Percentiles rank a stretch among this genome's conserved stretches.
Conservation (phyloP, 2,888 invertebrate species). For the Caradrina clavipalpis region DNA sequence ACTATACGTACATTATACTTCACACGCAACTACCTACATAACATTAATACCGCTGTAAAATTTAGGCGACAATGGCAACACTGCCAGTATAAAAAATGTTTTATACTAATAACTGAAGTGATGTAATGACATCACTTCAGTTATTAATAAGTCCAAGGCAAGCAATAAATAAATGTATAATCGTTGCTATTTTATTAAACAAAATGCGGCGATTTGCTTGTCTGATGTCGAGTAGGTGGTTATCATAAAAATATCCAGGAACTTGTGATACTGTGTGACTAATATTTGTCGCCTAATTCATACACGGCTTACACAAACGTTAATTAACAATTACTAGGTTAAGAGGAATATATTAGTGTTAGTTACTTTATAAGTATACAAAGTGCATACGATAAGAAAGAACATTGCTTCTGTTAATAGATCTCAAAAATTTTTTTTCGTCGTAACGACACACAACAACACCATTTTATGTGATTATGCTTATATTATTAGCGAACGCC, state of each 20-base stretch:
- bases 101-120: too few species aligned
- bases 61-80: slow-evolving; percentile 21
- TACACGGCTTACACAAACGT: slow-evolving; percentile 20
- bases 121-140: too few species aligned
- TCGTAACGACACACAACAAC: slow-evolving; percentile 21
- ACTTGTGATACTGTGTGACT: not conserved
- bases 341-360: slow-evolving; percentile 26
- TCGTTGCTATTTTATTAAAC: not conserved
- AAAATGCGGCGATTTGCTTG: too few species aligned
- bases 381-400: slow-evolving; percentile 39
- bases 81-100: not conserved
- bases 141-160: not conserved
- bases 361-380: slow-evolving; percentile 42
- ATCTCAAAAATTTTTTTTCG: slow-evolving; percentile 17
- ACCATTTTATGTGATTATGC: slow-evolving; percentile 1
- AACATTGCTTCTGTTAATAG: slow-evolving; percentile 21
- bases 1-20: slow-evolving; percentile 40
- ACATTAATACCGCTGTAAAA: slow-evolving; percentile 30
- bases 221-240: too few species aligned
- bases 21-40: slow-evolving; percentile 46
- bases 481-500: too few species aligned
- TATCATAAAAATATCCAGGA: too few species aligned
- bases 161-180: not conserved
- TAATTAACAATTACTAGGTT: slow-evolving; percentile 30
- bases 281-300: slow-evolving; percentile 20